Evolutionary conservation across 2,888 invertebrate species (phyloP), one percentile per base, ranked within the genome.

Genomic region (Euclidia mi): DNA sequence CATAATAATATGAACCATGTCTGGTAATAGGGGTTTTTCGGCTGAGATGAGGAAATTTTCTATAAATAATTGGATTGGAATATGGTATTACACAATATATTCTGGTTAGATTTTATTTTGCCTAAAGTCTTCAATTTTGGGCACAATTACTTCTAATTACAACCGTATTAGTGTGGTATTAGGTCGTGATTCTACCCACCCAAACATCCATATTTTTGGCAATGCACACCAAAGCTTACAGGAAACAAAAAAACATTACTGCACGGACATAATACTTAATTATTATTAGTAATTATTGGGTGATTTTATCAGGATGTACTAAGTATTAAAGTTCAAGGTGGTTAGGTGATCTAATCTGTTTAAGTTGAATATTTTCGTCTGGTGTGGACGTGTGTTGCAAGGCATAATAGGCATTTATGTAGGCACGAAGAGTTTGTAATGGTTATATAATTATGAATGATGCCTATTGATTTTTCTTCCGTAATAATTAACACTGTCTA

Each of bases 281-380:
- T 64, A 53, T 50, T 53, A 25, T 25, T 44, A 56, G 56, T 57
- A 55, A 52, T 11, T 34, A 49, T 49, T 28, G 56, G 29, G 10
- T 29, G 52, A 18, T 44, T 37, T 64, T 50, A 44, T 18, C 56
- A 52, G 56, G 56, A 55, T 71, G 35, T 65, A 42, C n/a, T 9
- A 15, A 11, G 38, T 9, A 34, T 31, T 49, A 74, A 70, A 71
- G 71, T 70, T 71, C 71, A 71, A 74, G 71, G 71, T 11, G 51
- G 20, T 1, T 25, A 25, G 44, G 17, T 46, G 65, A 73, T 71
- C 17, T 70, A 56, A 69, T 69, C 57, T 66, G 25, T 7, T 2
- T 28, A 34, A 18, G 25, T 15, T 11, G 1, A 14, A 11, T 37
- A 15, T 28, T 12, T 47, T 11, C 18, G 17, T n/a, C 20, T 15